These are phyloP conservation scores for Cheilosia scutellata DNA, from an alignment of 2,888 invertebrate species.

Conservation along the genomic window DNA sequence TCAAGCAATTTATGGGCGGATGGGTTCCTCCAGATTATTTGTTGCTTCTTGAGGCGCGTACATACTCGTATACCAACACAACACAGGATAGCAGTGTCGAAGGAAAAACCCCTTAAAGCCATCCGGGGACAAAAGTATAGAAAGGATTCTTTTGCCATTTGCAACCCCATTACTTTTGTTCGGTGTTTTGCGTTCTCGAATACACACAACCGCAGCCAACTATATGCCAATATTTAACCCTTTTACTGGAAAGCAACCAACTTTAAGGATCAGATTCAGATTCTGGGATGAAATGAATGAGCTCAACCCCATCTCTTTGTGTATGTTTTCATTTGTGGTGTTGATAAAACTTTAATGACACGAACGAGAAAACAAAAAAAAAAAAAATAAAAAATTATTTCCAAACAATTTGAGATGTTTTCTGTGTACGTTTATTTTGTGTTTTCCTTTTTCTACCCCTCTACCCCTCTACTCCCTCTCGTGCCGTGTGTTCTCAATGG, in stretches of 20 bases:
- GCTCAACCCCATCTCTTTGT: constrained; percentile 48
- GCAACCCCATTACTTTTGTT: constrained; percentile 64
- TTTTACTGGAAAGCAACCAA: constrained; percentile 41
- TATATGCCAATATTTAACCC: constrained; percentile 75
- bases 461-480: background rate
- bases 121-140: constrained; percentile 58
- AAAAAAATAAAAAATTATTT: constrained; percentile 44
- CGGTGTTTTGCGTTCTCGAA: constrained; percentile 37
- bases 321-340: constrained; percentile 79
- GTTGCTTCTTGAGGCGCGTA: constrained; percentile 70
- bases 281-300: constrained; percentile 67
- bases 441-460: constrained; percentile 30
- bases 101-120: constrained; percentile 63
- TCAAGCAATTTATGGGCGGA: constrained; percentile 71
- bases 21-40: constrained; percentile 72
- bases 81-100: background rate
- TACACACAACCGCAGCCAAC: constrained; percentile 62
- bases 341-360: constrained; percentile 83
- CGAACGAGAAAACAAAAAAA: constrained; percentile 68
- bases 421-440: constrained; percentile 72
- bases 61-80: constrained; percentile 23
- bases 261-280: constrained; percentile 74
- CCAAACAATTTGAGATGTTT: constrained; percentile 75
- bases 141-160: constrained; percentile 68
- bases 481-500: background rate